phyloP scores from a whole-genome alignment of 2,797 vertebrate species.

The Tokudaia tokunoshimensis region DNA sequence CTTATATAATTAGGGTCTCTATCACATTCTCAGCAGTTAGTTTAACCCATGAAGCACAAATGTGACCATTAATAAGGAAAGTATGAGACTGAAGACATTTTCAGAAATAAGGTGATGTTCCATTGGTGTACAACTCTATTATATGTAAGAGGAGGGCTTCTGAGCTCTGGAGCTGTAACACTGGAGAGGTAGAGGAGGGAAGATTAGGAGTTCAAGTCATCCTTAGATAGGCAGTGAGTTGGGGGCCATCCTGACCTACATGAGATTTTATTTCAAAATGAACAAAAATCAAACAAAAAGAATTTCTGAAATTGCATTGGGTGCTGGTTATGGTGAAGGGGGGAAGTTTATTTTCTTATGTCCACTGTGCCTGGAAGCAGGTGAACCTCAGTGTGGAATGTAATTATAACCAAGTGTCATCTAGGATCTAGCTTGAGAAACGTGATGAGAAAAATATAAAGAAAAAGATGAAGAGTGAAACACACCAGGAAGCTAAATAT shows the following conservation, averaged over 20 bases:
- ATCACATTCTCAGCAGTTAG: conserved; percentile 74
- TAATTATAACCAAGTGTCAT: neutral
- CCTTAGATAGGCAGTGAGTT: neutral
- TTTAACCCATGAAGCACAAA: conserved; percentile 73
- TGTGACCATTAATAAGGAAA: conserved; percentile 55
- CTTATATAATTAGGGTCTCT: conserved; percentile 58
- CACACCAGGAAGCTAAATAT: neutral
- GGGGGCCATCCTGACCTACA: neutral
- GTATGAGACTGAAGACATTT: conserved; percentile 60
- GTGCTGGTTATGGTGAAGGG: neutral
- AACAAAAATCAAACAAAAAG: neutral
- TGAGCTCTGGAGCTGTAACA: neutral
- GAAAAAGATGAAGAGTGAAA: neutral
- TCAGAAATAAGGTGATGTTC: conserved; percentile 61
- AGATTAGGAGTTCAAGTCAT: neutral
- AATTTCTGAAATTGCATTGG: conserved; percentile 71
- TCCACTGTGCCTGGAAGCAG: neutral
- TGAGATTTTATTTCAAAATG: neutral
- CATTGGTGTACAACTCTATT: conserved; percentile 56
- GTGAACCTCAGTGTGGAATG: neutral
- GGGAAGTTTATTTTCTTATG: neutral
- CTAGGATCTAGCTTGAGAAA: neutral
- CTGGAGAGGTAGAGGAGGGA: neutral
- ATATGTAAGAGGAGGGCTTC: conserved; percentile 58
- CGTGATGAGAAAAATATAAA: neutral